phyloP scores from a whole-genome alignment of 2,888 invertebrate genomes.

The Urechis unicinctus region DNA sequence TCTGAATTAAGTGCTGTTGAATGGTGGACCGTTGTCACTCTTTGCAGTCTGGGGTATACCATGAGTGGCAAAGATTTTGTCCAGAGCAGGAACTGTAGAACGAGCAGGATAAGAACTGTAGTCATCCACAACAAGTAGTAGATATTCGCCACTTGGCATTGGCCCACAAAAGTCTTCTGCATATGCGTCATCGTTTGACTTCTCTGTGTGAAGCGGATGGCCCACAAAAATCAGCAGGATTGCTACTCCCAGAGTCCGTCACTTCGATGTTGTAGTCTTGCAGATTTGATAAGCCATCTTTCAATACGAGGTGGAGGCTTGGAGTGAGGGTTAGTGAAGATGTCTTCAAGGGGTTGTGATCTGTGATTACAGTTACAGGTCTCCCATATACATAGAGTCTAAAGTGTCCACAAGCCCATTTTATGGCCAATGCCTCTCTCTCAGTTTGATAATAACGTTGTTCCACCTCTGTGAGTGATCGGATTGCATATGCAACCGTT shows the following conservation, averaged over 20 bases:
- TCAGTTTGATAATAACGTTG: slow-evolving; percentile 6
- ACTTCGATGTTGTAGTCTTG: slow-evolving; percentile 18
- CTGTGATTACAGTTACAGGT: slow-evolving; percentile 3
- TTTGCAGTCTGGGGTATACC: slow-evolving; percentile 19
- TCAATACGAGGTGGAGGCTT: slow-evolving; percentile 23
- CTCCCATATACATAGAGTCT: slow-evolving; percentile 4
- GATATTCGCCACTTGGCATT: too few species aligned
- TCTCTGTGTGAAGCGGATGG: too few species aligned
- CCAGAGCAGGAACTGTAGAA: slow-evolving; percentile 12
- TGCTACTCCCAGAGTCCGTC: slow-evolving; percentile 18
- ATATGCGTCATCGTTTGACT: too few species aligned
- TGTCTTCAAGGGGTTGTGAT: slow-evolving; percentile 3
- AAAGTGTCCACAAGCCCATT: slow-evolving; percentile 5
- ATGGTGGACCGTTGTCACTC: slow-evolving; percentile 21
- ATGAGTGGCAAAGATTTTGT: slow-evolving; percentile 15
- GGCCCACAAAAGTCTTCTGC: too few species aligned
- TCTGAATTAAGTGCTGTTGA: slow-evolving; percentile 13
- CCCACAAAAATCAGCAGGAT: slow-evolving; percentile 25
- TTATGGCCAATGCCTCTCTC: slow-evolving; percentile 1
- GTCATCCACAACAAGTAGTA: background rate
- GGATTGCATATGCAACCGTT: background rate
- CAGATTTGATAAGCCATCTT: slow-evolving; percentile 20
- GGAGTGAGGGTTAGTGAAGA: slow-evolving; percentile 5
- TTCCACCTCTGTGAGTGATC: background rate
- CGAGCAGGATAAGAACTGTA: slow-evolving; percentile 13